Evolutionary conservation across 2,113 vertebrate genomes (phyloP).

Genomic region (Gorilla gorilla): DNA sequence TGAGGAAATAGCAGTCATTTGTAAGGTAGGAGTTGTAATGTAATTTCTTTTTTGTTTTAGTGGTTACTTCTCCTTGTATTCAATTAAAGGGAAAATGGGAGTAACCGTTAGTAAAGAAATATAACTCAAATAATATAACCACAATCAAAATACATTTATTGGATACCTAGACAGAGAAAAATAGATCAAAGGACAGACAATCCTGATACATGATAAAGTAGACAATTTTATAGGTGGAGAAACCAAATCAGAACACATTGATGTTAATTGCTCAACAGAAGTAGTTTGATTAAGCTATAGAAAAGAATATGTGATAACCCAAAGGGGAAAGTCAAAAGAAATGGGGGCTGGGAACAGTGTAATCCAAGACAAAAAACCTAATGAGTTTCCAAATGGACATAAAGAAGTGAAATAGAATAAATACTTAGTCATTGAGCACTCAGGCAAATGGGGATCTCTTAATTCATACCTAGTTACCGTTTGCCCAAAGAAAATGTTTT

Average conservation of each 20-base stretch:
- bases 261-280: neutral
- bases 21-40: neutral
- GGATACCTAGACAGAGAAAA: constrained; percentile 27
- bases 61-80: neutral
- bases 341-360: neutral
- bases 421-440: neutral
- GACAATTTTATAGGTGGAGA: neutral
- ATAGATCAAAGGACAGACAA: neutral
- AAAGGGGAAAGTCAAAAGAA: neutral
- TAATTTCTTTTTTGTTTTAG: constrained; percentile 19
- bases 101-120: neutral
- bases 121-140: neutral
- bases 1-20: neutral
- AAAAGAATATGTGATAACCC: neutral
- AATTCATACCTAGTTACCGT: neutral
- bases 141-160: constrained; percentile 12
- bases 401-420: neutral
- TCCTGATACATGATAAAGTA: neutral
- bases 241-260: neutral
- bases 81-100: constrained; percentile 33
- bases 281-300: neutral
- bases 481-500: neutral
- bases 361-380: neutral
- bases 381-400: neutral
- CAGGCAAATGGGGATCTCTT: neutral